Percentiles rank a stretch among this genome's conserved stretches.
Conservation (phyloP, 2,113 vertebrate species). For the Cepphus grylle region DNA sequence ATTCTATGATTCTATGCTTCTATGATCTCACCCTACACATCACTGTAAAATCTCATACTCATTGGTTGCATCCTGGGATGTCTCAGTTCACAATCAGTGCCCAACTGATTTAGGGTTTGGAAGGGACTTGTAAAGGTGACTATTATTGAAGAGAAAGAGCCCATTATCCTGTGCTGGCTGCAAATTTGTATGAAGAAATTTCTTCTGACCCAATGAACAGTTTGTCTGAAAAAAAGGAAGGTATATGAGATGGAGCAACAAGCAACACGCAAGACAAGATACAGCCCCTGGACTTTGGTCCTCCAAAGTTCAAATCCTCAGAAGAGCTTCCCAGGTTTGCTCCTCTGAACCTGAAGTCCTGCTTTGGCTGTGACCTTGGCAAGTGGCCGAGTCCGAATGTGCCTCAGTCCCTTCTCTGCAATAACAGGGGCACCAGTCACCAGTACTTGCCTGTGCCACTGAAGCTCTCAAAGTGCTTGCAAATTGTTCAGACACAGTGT, state of each 20-base stretch:
- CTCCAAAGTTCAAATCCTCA: not conserved
- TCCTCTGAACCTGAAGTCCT: not conserved
- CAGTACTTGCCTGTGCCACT: not conserved
- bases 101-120: not conserved
- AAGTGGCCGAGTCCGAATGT: not conserved
- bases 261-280: not conserved
- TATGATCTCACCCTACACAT: not conserved
- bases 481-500: not conserved
- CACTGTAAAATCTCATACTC: not conserved
- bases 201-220: not conserved
- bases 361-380: not conserved
- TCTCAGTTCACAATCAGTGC: not conserved
- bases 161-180: not conserved
- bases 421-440: not conserved
- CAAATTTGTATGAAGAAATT: not conserved
- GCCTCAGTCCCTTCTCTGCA: not conserved
- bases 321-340: not conserved
- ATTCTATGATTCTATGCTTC: not conserved
- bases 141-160: not conserved
- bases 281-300: not conserved
- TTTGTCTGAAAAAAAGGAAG: not conserved
- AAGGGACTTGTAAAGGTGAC: not conserved
- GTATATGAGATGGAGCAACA: not conserved
- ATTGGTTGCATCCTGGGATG: accelerated
- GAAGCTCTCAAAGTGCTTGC: not conserved